phyloP scores from a whole-genome alignment of 2,888 invertebrate genomes.

The Syritta pipiens region DNA sequence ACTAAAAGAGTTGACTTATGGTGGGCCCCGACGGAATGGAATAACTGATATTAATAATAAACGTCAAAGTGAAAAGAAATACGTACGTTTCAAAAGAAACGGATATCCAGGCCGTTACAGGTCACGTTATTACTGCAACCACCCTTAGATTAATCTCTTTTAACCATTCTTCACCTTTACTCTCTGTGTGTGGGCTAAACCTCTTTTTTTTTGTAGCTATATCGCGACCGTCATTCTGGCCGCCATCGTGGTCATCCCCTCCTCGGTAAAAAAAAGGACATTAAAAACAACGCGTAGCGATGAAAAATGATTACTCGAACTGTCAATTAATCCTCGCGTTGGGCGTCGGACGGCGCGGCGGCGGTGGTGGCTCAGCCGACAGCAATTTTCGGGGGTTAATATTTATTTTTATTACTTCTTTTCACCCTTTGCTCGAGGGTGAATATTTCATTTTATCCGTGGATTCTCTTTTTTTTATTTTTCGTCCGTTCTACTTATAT shows the following conservation, averaged over 20 bases:
- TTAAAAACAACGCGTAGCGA: conserved; percentile 29
- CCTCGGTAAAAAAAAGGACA: neutral
- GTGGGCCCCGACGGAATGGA: conserved; percentile 11
- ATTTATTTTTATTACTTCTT: conserved; percentile 52
- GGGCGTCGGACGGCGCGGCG: conserved; percentile 8
- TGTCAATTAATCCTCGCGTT: conserved; percentile 61
- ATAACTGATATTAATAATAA: conserved; percentile 56
- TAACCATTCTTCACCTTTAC: conserved; percentile 41
- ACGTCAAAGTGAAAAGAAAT: conserved; percentile 23
- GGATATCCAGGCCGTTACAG: conserved; percentile 43
- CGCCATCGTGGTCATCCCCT: too few relatives aligned
- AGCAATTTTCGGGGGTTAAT: conserved; percentile 43
- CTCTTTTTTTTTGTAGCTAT: neutral
- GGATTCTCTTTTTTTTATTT: conserved; percentile 4
- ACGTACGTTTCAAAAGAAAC: conserved; percentile 3
- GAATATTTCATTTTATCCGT: conserved; percentile 32
- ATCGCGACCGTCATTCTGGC: too few relatives aligned
- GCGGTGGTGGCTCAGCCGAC: conserved; percentile 42
- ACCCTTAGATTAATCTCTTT: conserved; percentile 54
- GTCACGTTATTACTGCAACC: conserved; percentile 49
- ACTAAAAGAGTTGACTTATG: conserved; percentile 47
- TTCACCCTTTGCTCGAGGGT: conserved; percentile 18
- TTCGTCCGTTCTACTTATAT: conserved; percentile 24
- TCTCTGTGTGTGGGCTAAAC: conserved; percentile 31
- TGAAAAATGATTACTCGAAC: conserved; percentile 64